phyloP scores from a whole-genome alignment of 1,140 invertebrate species.

The Neodiprion fabricii region DNA sequence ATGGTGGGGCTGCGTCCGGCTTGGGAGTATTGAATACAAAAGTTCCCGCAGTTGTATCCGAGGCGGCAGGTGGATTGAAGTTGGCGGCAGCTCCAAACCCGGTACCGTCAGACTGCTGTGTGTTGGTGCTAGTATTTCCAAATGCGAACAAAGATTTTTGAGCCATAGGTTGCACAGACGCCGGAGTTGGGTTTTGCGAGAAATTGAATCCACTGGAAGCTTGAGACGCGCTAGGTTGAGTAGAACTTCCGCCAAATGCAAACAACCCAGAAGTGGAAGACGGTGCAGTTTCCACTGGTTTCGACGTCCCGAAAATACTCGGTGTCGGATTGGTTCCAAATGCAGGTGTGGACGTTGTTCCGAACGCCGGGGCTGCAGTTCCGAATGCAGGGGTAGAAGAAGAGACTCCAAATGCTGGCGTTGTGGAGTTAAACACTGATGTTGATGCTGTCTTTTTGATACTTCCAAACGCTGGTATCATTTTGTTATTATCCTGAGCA shows the following conservation, averaged over 20 bases:
- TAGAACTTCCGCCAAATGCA: constrained; percentile 35
- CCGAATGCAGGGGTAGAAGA: background rate
- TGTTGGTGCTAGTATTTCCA: constrained; percentile 17
- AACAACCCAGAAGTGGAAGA: constrained; percentile 30
- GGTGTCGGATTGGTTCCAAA: constrained; percentile 26
- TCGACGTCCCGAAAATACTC: constrained; percentile 34
- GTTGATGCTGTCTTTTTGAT: constrained; percentile 26
- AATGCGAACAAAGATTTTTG: constrained; percentile 39
- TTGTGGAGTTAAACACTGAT: constrained; percentile 18
- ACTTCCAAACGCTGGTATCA: constrained; percentile 25
- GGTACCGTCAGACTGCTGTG: background rate
- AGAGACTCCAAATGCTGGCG: constrained; percentile 25
- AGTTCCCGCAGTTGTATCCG: constrained; percentile 12
- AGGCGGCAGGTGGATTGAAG: constrained; percentile 12
- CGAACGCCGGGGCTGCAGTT: constrained; percentile 27
- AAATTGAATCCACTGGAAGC: constrained; percentile 36
- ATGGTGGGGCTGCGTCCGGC: constrained; percentile 36
- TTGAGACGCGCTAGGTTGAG: constrained; percentile 16
- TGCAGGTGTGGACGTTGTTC: constrained; percentile 23
- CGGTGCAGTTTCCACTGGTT: constrained; percentile 23
- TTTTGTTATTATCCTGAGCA: constrained; percentile 32
- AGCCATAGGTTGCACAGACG: background rate
- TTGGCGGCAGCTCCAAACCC: background rate
- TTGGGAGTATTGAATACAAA: constrained; percentile 50
- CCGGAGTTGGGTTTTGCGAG: background rate